A percentile compares a stretch with the other conserved stretches of the same genome.
phyloP scores from a whole-genome alignment of 2,113 vertebrate genomes.

The Alouatta palliata region DNA sequence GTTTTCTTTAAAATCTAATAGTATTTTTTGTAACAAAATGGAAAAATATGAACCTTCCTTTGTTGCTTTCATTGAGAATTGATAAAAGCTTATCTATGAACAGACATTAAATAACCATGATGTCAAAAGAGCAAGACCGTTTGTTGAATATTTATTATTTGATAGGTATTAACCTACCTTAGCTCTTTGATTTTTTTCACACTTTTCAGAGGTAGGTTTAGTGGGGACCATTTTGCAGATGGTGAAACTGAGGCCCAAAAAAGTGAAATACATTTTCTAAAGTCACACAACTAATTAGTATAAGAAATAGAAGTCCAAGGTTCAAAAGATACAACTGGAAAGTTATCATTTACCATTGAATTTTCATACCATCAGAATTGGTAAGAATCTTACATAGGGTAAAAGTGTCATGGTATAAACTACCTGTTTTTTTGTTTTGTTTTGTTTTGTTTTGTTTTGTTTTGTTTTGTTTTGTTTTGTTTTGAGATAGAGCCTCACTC shows the following conservation, averaged over 20 bases:
- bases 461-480: too few species aligned
- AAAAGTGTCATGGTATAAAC: background rate
- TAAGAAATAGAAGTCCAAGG: background rate
- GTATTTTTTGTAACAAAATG: background rate
- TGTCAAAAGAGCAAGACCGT: background rate
- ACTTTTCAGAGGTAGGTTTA: background rate
- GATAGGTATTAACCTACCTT: too few species aligned
- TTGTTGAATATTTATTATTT: too few species aligned
- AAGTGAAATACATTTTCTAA: background rate
- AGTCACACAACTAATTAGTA: background rate
- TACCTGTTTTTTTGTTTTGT: too few species aligned
- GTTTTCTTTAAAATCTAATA: constrained; percentile 27
- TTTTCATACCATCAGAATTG: accelerated
- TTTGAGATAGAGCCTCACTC: too few species aligned
- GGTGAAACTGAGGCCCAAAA: background rate
- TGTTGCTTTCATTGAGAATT: background rate
- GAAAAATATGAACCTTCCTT: background rate
- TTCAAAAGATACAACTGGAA: background rate
- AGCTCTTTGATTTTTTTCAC: background rate
- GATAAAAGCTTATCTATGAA: background rate
- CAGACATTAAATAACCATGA: background rate
- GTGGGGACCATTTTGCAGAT: background rate
- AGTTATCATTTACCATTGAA: too few species aligned
- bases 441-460: too few species aligned
- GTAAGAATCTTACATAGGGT: background rate